Percentiles rank a stretch among this genome's conserved stretches.
Conservation (phyloP, 2,113 vertebrate genomes). For the Microcebus tavaratra region DNA sequence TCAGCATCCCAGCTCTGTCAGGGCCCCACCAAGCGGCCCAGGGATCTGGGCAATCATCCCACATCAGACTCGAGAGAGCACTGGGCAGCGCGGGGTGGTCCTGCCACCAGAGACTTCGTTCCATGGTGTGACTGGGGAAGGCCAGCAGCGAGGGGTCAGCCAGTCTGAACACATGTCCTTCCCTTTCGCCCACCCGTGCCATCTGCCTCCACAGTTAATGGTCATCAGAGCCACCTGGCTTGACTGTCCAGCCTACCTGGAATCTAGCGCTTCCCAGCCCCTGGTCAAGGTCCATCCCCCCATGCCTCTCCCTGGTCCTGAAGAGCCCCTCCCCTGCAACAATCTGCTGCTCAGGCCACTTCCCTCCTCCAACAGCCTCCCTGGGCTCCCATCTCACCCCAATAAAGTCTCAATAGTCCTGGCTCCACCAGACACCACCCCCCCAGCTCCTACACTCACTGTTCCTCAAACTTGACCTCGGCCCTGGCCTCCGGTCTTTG, state of each 20-base stretch:
- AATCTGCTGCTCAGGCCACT: not conserved
- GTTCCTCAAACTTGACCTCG: not conserved
- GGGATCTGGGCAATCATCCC: not conserved
- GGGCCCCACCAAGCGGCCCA: not conserved
- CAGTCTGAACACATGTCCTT: no score
- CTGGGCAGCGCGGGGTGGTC: not conserved
- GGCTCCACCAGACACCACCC: not conserved
- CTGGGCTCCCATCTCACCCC: not conserved
- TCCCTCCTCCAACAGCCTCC: no score
- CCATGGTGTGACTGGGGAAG: not conserved
- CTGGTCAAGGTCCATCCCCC: no score
- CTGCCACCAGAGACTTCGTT: fast-evolving
- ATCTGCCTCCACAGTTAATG: fast-evolving
- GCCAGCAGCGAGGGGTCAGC: not conserved
- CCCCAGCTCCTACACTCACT: not conserved
- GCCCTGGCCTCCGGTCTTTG: not conserved
- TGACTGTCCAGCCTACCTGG: not conserved
- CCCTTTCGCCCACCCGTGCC: fast-evolving
- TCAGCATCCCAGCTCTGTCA: not conserved
- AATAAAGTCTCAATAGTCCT: not conserved
- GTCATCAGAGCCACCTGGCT: fast-evolving
- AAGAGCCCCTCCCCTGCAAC: fast-evolving
- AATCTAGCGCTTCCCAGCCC: fast-evolving
- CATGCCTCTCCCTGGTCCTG: not conserved
- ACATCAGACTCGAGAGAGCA: not conserved